Conservation (phyloP, 2,113 vertebrate species). For the Phoenicopterus ruber region DNA sequence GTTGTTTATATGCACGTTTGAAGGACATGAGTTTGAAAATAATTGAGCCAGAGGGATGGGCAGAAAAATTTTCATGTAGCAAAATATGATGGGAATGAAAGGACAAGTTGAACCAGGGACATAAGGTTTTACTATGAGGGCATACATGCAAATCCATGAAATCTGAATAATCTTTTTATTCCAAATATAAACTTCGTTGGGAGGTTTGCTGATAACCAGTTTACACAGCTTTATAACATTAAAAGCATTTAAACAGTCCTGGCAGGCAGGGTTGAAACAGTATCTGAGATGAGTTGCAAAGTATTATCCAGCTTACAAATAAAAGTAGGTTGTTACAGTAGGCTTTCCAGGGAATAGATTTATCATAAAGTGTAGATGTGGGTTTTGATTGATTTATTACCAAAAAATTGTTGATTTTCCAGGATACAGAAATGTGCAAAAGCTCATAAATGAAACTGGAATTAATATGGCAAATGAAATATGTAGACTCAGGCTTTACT, state of each 20-base stretch:
- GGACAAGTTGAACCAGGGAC: not conserved
- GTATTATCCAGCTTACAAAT: not conserved
- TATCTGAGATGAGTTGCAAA: not conserved
- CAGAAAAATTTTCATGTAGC: not conserved
- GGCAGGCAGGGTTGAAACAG: not conserved
- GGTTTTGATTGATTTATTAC: not conserved
- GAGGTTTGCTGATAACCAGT: not conserved
- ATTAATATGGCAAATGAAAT: not conserved
- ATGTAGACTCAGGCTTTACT: not conserved
- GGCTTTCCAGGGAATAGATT: not conserved
- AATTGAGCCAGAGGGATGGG: not conserved
- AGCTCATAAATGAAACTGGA: not conserved
- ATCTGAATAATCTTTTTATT: not conserved
- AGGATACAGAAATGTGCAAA: not conserved
- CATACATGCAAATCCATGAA: not conserved
- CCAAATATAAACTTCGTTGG: not conserved
- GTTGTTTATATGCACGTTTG: not conserved
- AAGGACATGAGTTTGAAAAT: not conserved
- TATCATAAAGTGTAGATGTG: not conserved
- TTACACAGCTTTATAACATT: not conserved
- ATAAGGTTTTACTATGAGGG: not conserved
- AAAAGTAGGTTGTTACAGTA: not conserved
- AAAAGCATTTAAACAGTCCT: not conserved
- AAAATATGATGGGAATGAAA: not conserved
- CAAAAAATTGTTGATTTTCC: not conserved